These are phyloP conservation scores for Hanleya hanleyi DNA, from an alignment of 2,888 invertebrate genomes.

Conservation along the genomic window DNA sequence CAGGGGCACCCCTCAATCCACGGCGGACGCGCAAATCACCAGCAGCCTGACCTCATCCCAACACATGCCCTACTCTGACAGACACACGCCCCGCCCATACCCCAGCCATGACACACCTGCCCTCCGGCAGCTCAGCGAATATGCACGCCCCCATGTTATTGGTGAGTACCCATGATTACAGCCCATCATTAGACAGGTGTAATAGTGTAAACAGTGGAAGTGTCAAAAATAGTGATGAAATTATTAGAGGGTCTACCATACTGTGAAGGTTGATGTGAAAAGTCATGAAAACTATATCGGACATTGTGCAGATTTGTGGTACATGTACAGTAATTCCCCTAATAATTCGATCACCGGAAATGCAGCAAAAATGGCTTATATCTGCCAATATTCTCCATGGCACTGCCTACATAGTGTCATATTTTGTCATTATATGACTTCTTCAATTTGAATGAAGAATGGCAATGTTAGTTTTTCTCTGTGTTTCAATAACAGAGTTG, in stretches of 20 bases:
- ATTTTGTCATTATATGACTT: no score
- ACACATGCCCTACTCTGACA: conserved; percentile 47
- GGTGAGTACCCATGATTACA: no score
- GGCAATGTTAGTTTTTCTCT: no score
- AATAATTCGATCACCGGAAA: no score
- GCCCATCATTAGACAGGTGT: not conserved
- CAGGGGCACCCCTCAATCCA: conserved; percentile 26
- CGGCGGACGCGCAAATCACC: conserved; percentile 62
- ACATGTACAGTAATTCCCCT: no score
- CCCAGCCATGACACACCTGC: conserved; percentile 93
- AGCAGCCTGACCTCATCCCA: conserved; percentile 48
- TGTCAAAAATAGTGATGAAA: not conserved
- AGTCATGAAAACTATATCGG: no score
- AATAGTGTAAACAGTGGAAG: not conserved
- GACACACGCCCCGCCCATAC: conserved; percentile 58
- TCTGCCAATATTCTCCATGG: no score
- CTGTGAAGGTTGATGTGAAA: not conserved
- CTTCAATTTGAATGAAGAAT: no score
- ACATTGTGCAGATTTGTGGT: no score
- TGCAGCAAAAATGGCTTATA: no score
- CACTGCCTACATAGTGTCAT: no score
- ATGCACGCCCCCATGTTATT: conserved; percentile 88
- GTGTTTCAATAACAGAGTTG: no score
- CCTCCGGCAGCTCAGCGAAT: conserved; percentile 90
- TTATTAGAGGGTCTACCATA: not conserved